Percentiles rank a stretch among this genome's conserved stretches.
Conservation (phyloP, 2,888 invertebrate species). For the Eumerus sabulonum region DNA sequence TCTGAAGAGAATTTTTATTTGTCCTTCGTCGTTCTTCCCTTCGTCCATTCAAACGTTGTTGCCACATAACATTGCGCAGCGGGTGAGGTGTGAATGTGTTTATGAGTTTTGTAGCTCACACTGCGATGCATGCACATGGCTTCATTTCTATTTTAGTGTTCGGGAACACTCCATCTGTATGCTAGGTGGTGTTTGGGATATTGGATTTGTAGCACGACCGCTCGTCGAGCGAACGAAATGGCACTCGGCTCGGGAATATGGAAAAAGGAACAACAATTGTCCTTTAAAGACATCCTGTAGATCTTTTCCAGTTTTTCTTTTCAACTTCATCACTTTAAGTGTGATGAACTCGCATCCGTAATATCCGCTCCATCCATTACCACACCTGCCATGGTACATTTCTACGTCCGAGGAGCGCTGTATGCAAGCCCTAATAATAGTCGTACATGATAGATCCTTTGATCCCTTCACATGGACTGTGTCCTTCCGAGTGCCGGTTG, state of each 20-base stretch:
- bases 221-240: not conserved
- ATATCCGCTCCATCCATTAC: not conserved
- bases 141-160: too few species aligned
- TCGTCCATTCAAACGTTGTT: constrained; percentile 23
- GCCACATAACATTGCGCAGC: constrained; percentile 10
- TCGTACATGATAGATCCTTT: too few species aligned
- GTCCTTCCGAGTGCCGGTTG: too few species aligned
- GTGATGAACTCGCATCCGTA: constrained; percentile 22
- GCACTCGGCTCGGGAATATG: not conserved
- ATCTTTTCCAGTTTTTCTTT: constrained; percentile 9
- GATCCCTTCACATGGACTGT: too few species aligned
- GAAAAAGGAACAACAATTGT: constrained; percentile 12
- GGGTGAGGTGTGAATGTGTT: constrained; percentile 5
- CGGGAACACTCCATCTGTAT: not conserved
- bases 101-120: not conserved
- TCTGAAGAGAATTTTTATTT: constrained; percentile 46
- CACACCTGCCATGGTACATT: constrained; percentile 18
- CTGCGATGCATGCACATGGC: not conserved
- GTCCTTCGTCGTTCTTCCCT: constrained; percentile 2
- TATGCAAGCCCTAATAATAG: too few species aligned
- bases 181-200: constrained; percentile 14
- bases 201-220: constrained; percentile 21
- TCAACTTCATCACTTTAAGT: constrained; percentile 47
- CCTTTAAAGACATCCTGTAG: constrained; percentile 4
- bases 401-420: too few species aligned